A percentile compares a stretch with the other conserved stretches of the same genome.
phyloP scores from a whole-genome alignment of 2,113 vertebrate species.

The Melospiza melodia region DNA sequence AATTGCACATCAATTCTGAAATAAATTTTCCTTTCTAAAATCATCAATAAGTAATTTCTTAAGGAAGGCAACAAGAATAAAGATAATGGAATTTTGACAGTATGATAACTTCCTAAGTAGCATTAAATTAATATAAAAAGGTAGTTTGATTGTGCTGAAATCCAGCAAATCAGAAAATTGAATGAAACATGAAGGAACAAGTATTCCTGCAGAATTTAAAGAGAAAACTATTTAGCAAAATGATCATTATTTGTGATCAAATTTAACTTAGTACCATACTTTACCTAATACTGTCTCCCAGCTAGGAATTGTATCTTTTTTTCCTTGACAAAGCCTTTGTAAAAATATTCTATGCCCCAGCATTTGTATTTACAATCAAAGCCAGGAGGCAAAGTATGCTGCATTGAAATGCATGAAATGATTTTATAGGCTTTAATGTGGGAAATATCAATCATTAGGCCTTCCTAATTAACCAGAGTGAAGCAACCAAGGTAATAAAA shows the following conservation, averaged over 20 bases:
- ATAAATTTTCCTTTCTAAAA: not conserved
- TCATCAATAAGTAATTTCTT: not conserved
- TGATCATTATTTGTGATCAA: not conserved
- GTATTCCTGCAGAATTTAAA: not conserved
- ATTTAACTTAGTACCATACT: not conserved
- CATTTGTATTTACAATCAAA: not conserved
- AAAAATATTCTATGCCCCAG: not conserved
- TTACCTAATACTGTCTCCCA: not conserved
- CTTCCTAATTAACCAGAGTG: not conserved
- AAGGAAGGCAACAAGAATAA: not conserved
- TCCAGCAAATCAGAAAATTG: not conserved
- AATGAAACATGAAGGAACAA: not conserved
- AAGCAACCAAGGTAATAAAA: not conserved
- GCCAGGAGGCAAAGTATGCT: not conserved
- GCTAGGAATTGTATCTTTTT: not conserved
- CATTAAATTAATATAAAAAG: not conserved
- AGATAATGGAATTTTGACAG: not conserved
- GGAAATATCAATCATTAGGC: not conserved
- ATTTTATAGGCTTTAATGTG: not conserved
- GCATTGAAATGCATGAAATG: not conserved
- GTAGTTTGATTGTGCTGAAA: not conserved
- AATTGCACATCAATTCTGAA: not conserved
- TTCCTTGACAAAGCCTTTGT: not conserved
- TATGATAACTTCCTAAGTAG: not conserved
- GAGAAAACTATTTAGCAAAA: not conserved